Evolutionary conservation across 2,888 invertebrate species (phyloP).

Genomic region (Zonitis immaculata): DNA sequence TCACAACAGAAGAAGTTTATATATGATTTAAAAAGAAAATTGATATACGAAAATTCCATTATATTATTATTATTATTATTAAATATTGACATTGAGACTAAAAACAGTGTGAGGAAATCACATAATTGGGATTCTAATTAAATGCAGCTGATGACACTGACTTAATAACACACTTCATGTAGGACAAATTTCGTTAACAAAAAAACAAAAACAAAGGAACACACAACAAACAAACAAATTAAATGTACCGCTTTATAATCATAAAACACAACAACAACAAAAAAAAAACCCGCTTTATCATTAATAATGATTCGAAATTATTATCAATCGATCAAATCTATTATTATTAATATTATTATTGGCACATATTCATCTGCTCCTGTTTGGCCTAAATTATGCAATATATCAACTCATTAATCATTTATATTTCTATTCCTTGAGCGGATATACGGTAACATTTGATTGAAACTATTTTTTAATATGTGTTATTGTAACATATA

Average conservation of each 20-base stretch:
- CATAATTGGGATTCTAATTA: slow-evolving; percentile 8
- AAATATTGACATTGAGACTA: not conserved
- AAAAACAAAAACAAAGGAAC: not conserved
- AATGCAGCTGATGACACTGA: slow-evolving; percentile 24
- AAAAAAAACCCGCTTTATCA: not conserved
- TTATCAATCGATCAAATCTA: not conserved
- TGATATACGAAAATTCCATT: not conserved
- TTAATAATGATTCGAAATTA: not conserved
- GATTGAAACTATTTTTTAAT: not conserved
- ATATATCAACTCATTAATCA: not conserved
- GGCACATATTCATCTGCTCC: not conserved
- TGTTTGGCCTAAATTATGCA: not conserved
- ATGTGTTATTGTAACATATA: not conserved
- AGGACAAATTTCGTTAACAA: slow-evolving; percentile 5
- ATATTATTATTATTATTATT: no score
- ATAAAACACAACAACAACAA: not conserved
- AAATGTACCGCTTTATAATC: not conserved
- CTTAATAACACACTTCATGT: slow-evolving; percentile 31
- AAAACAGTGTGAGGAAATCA: not conserved
- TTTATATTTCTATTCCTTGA: not conserved
- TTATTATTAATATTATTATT: not conserved
- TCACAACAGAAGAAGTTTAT: no score
- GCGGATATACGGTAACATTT: not conserved
- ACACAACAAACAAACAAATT: not conserved
- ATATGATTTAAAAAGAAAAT: no score